These are phyloP conservation scores for Sebastes diploproa DNA, from an alignment of 2,797 vertebrate species.

Conservation along the genomic window DNA sequence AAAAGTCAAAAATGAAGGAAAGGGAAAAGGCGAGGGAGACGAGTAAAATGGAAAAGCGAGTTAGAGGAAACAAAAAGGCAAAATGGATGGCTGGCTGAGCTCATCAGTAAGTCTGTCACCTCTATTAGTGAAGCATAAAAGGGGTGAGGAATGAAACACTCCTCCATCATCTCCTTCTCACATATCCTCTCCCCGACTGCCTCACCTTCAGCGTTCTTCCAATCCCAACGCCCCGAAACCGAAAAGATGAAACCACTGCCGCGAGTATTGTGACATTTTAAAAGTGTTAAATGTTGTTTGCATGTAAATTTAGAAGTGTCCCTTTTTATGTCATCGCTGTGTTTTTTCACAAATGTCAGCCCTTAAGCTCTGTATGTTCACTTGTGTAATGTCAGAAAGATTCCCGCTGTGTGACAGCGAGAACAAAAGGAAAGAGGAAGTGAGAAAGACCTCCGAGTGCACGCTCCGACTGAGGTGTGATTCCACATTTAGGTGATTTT, in stretches of 20 bases:
- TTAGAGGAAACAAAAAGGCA: conserved; percentile 6
- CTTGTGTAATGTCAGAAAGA: background rate
- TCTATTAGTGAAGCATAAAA: conserved; percentile 33
- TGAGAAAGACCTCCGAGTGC: conserved; percentile 3
- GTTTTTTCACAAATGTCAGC: background rate
- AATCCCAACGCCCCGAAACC: background rate
- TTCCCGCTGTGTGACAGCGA: background rate
- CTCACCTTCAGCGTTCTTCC: background rate
- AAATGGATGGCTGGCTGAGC: background rate
- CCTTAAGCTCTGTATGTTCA: background rate
- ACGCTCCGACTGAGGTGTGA: background rate
- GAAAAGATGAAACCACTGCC: background rate
- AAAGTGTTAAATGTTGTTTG: conserved; percentile 12
- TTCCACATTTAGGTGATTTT: conserved; percentile 11
- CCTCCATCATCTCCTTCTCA: conserved; percentile 15
- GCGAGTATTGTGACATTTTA: background rate
- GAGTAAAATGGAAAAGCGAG: background rate
- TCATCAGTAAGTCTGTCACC: conserved; percentile 23
- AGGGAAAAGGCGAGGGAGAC: background rate
- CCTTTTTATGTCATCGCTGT: conserved; percentile 16
- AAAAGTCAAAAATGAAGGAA: background rate
- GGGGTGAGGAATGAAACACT: conserved; percentile 19
- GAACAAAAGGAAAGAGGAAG: conserved; percentile 3
- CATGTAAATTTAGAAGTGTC: conserved; percentile 31
- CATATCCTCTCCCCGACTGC: background rate